Evolutionary conservation across 2,888 invertebrate genomes (phyloP), one percentile per base, ranked within the genome.

Genomic region (Cephus pygmeus): DNA sequence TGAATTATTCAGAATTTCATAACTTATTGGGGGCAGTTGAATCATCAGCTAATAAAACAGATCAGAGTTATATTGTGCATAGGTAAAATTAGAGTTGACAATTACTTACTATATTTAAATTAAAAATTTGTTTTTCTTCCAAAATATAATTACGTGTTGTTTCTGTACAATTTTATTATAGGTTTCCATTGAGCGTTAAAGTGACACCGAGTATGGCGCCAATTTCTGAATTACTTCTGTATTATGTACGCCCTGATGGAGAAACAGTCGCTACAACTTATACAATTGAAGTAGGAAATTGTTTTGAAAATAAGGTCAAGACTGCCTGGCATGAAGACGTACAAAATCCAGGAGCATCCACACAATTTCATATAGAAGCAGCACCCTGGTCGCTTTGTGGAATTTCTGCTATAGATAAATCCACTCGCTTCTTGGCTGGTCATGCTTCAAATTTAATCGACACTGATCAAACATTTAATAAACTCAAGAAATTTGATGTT

Each of bases 361-460:
- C 93, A 3, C 91, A 91, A 11, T 88, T 94, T 56, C 91, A 91
- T 68, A 88, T 94, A 12, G 91, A 92, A 82, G 93, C 94, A 1
- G 91, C 92, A 0, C 92, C 93, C 0, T 91, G 92, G 79, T 94
- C 94, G 0, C 85, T 94, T 1, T 95, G 95, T 85, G 93, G 94
- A 12, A 85, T 94, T 33, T 93, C 94, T 1, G 93, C 93, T 1
- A 92, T 94, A 0, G 95, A 95, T 87, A 93, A 93, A 84, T 93
- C 94, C 77, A 92, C 93, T 0, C 91, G 91, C 69, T 92, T 93
- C 80, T 84, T 93, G n/a, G 85, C 87, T 0, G 83, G 83, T 23
- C 79, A 77, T 33, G 36, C 36, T 40, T 40, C 36, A 40, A 40
- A 40, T 40, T 15, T 40, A 40, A 77, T 91, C 30, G 88, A 90